These are phyloP conservation scores for Drosophila acutilabella DNA, from an alignment of 2,888 invertebrate species.

Conservation along the genomic window DNA sequence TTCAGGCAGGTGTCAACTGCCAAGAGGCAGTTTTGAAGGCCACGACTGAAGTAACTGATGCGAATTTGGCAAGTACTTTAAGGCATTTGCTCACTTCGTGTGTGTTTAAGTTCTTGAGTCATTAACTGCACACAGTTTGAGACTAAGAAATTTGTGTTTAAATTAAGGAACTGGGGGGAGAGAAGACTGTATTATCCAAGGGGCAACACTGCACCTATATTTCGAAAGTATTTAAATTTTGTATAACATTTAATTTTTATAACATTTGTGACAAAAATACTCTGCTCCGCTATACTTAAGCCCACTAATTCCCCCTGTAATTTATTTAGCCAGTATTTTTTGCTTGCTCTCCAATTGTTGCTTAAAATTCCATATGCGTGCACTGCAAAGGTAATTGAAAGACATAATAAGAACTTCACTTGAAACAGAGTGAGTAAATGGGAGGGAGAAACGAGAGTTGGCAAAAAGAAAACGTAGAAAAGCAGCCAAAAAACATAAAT, in stretches of 20 bases:
- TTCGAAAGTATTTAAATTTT: too few species aligned
- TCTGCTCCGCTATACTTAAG: too few species aligned
- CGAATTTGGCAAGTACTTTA: conserved; percentile 52
- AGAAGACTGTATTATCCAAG: too few species aligned
- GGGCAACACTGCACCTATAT: too few species aligned
- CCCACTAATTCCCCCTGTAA: too few species aligned
- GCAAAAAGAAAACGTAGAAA: neutral
- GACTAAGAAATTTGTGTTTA: conserved; percentile 29
- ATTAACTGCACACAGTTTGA: conserved; percentile 59
- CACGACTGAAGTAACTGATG: conserved; percentile 43
- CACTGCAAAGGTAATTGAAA: conserved; percentile 65
- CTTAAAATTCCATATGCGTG: conserved; percentile 21
- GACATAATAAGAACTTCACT: conserved; percentile 57
- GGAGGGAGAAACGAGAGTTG: neutral
- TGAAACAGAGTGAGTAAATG: conserved; percentile 2
- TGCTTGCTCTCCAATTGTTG: neutral
- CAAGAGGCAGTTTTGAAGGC: conserved; percentile 62
- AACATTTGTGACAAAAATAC: too few species aligned
- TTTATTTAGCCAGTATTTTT: neutral
- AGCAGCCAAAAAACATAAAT: conserved; percentile 63
- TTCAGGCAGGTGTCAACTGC: conserved; percentile 54
- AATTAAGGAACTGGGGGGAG: neutral
- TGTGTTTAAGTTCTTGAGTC: conserved; percentile 58
- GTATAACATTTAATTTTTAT: too few species aligned
- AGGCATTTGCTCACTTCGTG: conserved; percentile 16